Base-by-base conservation (phyloP, 2,797 vertebrate species). In the Gallinago stenura region DNA sequence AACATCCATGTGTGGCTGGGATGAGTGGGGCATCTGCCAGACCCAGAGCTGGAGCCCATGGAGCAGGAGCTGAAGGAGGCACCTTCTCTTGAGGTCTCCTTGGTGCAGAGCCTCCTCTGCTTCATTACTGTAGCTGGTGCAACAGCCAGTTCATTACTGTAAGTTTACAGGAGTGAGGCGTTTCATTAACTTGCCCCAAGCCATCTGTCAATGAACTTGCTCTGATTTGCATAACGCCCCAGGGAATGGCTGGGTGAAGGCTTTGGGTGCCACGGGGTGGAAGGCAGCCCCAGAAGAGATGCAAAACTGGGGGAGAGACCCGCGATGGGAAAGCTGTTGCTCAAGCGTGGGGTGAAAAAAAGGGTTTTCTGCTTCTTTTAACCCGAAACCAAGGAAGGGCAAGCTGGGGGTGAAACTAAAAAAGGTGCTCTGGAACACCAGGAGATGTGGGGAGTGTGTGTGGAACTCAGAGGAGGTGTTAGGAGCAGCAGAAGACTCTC, bases 31-130 rank as follows among this genome's bases (percentile, higher is more conserved):
- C 6, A 9, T 10, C 24, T 39, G n/a, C 4, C 13, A 12, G n/a
- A 25, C 14, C 10, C 8, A 46, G 33, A 71, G 39, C 35, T 69
- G 0, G 0, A 45, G 21, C 8, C 28, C 0, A 0, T 41, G 26
- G 26, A 25, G 10, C 11, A 11, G 22, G 30, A 78, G 9, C 22
- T 51, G 73, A 7, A 57, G 54, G 41, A 88, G 22, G 5, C 7
- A 10, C 19, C 7, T 35, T n/a, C 30, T 17, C 30, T 84, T 58
- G 16, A 26, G 28, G 12, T 50, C 22, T 30, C 31, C 24, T 24
- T 7, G 9, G 9, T 26, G 18, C 30, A 66, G 22, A 33, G 64
- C 9, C 50, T 45, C 6, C 4, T 54, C 41, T 31, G 16, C 35
- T 73, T 28, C 41, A 9, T 60, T 68, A 31, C 50, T 30, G 53